A percentile compares a stretch with the other conserved stretches of the same genome.
Evolutionary conservation across 2,797 vertebrate species (phyloP).

Genomic region (Mormyrus hasselquistii): DNA sequence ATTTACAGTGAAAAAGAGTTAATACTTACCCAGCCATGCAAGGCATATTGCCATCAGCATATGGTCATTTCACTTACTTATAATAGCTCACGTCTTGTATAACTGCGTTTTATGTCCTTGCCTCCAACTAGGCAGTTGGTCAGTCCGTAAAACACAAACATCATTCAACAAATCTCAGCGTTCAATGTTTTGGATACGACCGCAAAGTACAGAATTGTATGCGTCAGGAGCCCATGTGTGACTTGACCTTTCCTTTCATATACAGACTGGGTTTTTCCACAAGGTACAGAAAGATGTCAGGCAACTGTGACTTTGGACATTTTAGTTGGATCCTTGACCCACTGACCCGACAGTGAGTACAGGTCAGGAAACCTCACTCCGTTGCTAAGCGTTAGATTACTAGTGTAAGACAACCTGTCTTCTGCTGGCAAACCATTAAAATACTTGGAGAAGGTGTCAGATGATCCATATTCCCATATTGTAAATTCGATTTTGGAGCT

Average conservation of each 20-base stretch:
- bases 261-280: not conserved
- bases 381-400: not conserved
- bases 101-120: too few species aligned
- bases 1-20: not conserved
- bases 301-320: not conserved
- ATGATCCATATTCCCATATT: not conserved
- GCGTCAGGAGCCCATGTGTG: not conserved
- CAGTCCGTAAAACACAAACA: too few species aligned
- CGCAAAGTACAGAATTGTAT: not conserved
- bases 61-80: too few species aligned
- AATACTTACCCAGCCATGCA: not conserved
- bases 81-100: too few species aligned
- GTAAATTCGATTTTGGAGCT: not conserved
- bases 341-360: not conserved
- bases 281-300: not conserved
- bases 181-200: not conserved
- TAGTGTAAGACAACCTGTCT: not conserved
- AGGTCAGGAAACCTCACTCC: not conserved
- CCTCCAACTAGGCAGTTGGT: too few species aligned
- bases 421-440: not conserved
- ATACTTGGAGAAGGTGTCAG: not conserved
- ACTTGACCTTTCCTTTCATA: not conserved
- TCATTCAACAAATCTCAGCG: not conserved
- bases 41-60: too few species aligned
- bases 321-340: not conserved